phyloP scores from a whole-genome alignment of 35 echinoderm and acorn worm species.

The Apostichopus japonicus region DNA sequence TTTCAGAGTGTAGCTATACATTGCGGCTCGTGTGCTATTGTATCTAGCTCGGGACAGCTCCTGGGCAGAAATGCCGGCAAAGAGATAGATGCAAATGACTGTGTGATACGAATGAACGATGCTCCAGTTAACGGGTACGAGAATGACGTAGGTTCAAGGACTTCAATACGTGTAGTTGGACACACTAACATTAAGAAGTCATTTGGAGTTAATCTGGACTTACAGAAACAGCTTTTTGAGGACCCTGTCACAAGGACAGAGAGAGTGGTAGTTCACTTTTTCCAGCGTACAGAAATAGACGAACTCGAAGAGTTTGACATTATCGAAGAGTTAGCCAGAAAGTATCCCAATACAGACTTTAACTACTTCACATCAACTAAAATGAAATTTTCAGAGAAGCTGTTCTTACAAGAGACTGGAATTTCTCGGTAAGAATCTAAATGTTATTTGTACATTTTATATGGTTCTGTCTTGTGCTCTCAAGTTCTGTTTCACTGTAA shows the following conservation, averaged over 20 bases:
- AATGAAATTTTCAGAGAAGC: constrained; percentile 82
- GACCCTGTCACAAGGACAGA: constrained; percentile 63
- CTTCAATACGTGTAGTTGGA: constrained; percentile 64
- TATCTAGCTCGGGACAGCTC: constrained; percentile 81
- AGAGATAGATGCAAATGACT: constrained; percentile 72
- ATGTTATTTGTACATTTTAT: too few species aligned
- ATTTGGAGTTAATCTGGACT: constrained; percentile 65
- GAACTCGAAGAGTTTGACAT: constrained; percentile 65
- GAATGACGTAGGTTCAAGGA: constrained; percentile 65
- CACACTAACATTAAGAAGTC: constrained; percentile 72
- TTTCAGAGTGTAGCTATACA: constrained; percentile 64
- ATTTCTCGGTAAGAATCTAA: constrained; percentile 72
- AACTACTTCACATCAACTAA: constrained; percentile 84
- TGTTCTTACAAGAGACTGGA: constrained; percentile 93
- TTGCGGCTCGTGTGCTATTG: constrained; percentile 75
- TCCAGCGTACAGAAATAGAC: constrained; percentile 78
- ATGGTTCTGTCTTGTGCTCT: too few species aligned
- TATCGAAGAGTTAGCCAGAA: constrained; percentile 69
- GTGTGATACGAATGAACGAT: constrained; percentile 81
- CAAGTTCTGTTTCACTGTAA: too few species aligned
- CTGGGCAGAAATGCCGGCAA: constrained; percentile 54
- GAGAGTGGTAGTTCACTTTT: constrained; percentile 82
- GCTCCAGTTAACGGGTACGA: constrained; percentile 69
- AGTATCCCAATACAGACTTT: constrained; percentile 80
- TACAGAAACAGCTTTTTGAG: constrained; percentile 63